A percentile compares a stretch with the other conserved stretches of the same genome.
Conservation (phyloP, 2,113 vertebrate genomes). For the Platanista minor region DNA sequence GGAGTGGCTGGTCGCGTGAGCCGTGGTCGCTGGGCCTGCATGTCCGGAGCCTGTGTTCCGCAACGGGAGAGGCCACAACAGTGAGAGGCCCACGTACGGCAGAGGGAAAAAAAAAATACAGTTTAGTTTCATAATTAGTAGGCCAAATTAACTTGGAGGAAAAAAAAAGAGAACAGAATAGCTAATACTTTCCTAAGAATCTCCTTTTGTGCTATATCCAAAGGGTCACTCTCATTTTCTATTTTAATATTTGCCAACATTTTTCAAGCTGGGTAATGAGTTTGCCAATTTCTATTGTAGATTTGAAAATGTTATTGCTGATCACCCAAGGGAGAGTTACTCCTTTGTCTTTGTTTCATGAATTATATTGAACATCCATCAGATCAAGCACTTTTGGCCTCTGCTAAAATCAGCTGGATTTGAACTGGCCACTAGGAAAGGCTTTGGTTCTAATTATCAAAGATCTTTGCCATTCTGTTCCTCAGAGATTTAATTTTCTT, state of each 20-base stretch:
- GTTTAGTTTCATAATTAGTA: not conserved
- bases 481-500: slow-evolving; percentile 1
- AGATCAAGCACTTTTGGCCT: not conserved
- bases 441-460: slow-evolving; percentile 3
- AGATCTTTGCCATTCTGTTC: not conserved
- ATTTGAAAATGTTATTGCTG: not conserved
- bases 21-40: no score
- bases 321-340: not conserved
- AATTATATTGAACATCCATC: not conserved
- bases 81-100: no score
- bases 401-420: not conserved
- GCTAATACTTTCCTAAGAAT: not conserved
- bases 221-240: not conserved
- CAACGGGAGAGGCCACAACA: no score
- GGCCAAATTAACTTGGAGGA: not conserved
- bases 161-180: not conserved
- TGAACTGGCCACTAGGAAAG: not conserved
- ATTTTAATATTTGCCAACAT: not conserved
- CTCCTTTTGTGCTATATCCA: not conserved
- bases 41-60: no score
- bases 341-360: not conserved
- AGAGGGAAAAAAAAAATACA: no score
- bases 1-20: no score
- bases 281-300: not conserved
- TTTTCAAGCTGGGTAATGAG: not conserved